These are phyloP conservation scores for Euphonia xanthogaster DNA, from an alignment of 2,797 vertebrate genomes.

Conservation along the genomic window DNA sequence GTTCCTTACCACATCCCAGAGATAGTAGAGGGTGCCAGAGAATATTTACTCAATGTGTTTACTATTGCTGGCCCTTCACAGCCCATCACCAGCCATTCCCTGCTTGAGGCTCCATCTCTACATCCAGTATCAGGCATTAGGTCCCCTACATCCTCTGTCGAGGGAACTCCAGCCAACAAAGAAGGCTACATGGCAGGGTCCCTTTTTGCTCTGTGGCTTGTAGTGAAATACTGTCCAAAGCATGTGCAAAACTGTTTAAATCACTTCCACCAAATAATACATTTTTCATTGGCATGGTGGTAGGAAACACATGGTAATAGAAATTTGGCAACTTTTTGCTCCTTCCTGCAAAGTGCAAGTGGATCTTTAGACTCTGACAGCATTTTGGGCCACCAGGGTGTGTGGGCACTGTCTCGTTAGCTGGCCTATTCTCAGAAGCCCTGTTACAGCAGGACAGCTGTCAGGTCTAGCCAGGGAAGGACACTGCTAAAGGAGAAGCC, in stretches of 20 bases:
- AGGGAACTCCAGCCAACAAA: neutral
- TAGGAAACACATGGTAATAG: neutral
- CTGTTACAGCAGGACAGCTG: neutral
- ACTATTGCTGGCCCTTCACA: neutral
- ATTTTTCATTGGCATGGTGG: neutral
- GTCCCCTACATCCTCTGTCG: rapidly evolving
- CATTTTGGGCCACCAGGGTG: rapidly evolving
- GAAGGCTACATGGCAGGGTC: rapidly evolving
- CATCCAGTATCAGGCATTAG: neutral
- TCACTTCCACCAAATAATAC: neutral
- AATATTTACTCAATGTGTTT: neutral
- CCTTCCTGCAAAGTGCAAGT: neutral
- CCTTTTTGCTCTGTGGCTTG: neutral
- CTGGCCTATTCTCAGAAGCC: neutral
- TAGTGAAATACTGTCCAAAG: neutral
- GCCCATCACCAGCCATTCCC: neutral
- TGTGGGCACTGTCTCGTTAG: neutral
- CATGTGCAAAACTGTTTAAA: neutral
- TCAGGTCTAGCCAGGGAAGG: neutral
- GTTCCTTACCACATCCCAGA: neutral
- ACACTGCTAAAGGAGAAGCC: neutral
- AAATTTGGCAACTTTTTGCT: neutral
- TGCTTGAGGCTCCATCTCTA: neutral
- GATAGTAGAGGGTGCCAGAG: neutral
- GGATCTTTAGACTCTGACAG: neutral